Evolutionary conservation across 2,797 vertebrate species (phyloP), one percentile per base, ranked within the genome.

Genomic region (Hypotaenidia philippensis): DNA sequence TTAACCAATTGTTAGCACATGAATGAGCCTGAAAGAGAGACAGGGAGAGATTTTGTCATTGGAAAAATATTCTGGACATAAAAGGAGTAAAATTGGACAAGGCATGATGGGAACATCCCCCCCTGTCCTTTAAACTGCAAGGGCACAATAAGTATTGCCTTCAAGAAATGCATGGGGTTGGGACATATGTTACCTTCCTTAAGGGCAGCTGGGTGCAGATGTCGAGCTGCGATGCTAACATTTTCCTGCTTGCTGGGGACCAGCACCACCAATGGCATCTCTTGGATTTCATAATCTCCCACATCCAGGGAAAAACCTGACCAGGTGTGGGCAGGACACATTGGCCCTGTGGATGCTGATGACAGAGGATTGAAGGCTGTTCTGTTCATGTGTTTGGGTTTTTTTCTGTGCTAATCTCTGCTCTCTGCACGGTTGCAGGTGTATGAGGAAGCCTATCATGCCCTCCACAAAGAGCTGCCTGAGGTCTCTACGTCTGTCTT

Each of bases 401-500:
- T 27, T 16, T 56, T 61, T 16, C 32, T 32, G 4, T 41, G 57
- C 96, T 94, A 71, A 72, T 52, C 34, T 59, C 19, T 3, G 1
- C 56, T 63, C 65, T 87, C 83, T 83, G 92, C 63, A 68, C 40
- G 34, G 26, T 80, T 97, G 77, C 98, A 99, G 99, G 96, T 99
- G 12, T 99, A 99, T 50, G 99, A 99, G 53, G 99, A 98, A 93
- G 99, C 97, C 79, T 99, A 98, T 96, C 99, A 99, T 12, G 97
- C 98, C 50, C 99, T 99, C 71, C 99, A 99, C 98, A 99, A 98
- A 76, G 99, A 99, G 81, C 98, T 99, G 82, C 99, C 99, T 0
- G 99, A 99, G 64, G 99, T 99, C 29, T 97, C 97, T 23, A 97
- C 97, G 90, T 98, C 99, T 1, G 99, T 99, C 94, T 97, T 99